These are phyloP conservation scores for Galerucella nymphaeae DNA, from an alignment of 2,888 invertebrate species.

Conservation along the genomic window DNA sequence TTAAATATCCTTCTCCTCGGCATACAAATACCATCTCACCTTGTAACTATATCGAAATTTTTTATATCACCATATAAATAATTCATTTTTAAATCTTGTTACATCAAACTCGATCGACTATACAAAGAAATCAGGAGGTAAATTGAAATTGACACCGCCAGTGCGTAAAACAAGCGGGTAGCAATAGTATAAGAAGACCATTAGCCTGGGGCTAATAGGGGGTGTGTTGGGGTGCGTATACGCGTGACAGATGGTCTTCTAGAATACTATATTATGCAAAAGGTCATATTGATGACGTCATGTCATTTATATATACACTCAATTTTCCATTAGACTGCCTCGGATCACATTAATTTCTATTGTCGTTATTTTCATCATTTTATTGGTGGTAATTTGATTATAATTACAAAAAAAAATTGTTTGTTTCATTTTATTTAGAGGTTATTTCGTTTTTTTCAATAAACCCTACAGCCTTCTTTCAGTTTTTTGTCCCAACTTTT, in stretches of 20 bases:
- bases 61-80: slow-evolving; percentile 14
- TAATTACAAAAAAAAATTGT: no score
- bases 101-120: slow-evolving; percentile 25
- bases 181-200: slow-evolving; percentile 54
- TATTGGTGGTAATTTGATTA: slow-evolving; percentile 12
- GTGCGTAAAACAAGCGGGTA: slow-evolving; percentile 55
- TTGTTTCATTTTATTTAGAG: no score
- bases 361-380: slow-evolving; percentile 38
- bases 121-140: slow-evolving; percentile 36
- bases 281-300: slow-evolving; percentile 63
- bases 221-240: slow-evolving; percentile 46
- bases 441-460: no score
- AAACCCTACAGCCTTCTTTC: no score
- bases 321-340: slow-evolving; percentile 54
- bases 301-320: slow-evolving; percentile 47
- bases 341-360: slow-evolving; percentile 54
- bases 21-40: neutral
- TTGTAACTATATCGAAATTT: neutral
- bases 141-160: slow-evolving; percentile 62
- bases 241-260: slow-evolving; percentile 61
- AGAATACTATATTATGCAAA: slow-evolving; percentile 54
- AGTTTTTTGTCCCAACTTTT: no score
- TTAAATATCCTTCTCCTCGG: no score
- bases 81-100: slow-evolving; percentile 34
- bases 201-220: slow-evolving; percentile 56